Evolutionary conservation across 2,113 vertebrate genomes (phyloP).

Genomic region (Varanus salvator): DNA sequence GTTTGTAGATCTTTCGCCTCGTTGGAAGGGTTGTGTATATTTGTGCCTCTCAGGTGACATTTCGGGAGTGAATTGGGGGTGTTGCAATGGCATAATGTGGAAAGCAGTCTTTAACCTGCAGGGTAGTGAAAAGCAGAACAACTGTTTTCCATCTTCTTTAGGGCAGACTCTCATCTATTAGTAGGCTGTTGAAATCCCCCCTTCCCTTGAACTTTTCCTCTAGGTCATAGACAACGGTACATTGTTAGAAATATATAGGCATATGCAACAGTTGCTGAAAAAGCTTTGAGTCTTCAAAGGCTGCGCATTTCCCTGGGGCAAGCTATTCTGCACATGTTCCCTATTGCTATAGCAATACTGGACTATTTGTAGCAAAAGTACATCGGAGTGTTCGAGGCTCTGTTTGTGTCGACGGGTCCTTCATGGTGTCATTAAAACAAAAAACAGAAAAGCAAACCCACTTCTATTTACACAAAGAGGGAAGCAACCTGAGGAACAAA

Average conservation of each 20-base stretch:
- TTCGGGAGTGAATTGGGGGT: neutral
- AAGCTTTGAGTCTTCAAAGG: neutral
- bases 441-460: no score
- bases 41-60: neutral
- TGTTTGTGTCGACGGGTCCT: neutral
- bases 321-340: neutral
- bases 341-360: no score
- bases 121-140: neutral
- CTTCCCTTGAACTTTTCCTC: slow-evolving; percentile 7
- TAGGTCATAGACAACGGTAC: slow-evolving; percentile 10
- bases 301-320: neutral
- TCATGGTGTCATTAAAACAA: neutral
- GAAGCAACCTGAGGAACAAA: neutral
- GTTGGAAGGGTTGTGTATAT: neutral
- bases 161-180: neutral
- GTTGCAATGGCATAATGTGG: slow-evolving; percentile 20
- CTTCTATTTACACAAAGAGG: neutral
- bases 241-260: slow-evolving; percentile 5
- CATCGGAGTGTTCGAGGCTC: neutral
- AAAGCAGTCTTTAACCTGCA: slow-evolving; percentile 24
- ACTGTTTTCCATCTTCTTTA: slow-evolving; percentile 26
- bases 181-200: neutral
- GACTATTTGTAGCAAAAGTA: neutral
- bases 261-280: neutral
- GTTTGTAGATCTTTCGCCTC: neutral